Conservation (phyloP, 2,113 vertebrate genomes). For the Eudorcas thomsonii region DNA sequence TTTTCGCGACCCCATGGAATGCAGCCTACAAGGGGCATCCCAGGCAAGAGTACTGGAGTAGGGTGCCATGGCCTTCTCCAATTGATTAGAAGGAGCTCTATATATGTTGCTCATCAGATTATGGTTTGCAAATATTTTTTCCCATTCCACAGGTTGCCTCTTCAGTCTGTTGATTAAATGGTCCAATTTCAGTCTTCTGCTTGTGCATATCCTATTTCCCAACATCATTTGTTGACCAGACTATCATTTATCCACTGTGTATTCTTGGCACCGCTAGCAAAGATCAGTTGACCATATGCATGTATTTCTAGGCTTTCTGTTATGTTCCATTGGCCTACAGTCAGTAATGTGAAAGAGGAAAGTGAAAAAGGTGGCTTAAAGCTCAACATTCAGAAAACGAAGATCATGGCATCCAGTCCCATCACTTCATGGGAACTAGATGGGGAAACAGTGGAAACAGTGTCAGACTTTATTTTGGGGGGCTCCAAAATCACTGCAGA, state of each 20-base stretch:
- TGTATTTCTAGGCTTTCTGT: neutral
- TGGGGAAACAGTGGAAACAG: too few relatives aligned
- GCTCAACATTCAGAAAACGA: too few relatives aligned
- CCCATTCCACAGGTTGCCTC: neutral
- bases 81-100: neutral
- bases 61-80: too few relatives aligned
- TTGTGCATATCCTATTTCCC: neutral
- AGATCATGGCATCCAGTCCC: too few relatives aligned
- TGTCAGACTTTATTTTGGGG: too few relatives aligned
- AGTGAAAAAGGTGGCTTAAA: too few relatives aligned
- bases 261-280: neutral
- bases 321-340: neutral
- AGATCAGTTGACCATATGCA: neutral
- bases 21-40: too few relatives aligned
- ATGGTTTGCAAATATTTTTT: neutral
- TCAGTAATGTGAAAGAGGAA: neutral
- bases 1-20: too few relatives aligned
- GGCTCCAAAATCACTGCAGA: too few relatives aligned
- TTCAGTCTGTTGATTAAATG: neutral
- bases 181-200: neutral
- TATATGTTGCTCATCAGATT: neutral
- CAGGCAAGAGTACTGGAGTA: too few relatives aligned
- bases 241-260: neutral
- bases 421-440: too few relatives aligned
- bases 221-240: neutral